Percentiles rank a stretch among this genome's conserved stretches.
Conservation (phyloP, 1,140 invertebrate species). For the Bombus consobrinus region DNA sequence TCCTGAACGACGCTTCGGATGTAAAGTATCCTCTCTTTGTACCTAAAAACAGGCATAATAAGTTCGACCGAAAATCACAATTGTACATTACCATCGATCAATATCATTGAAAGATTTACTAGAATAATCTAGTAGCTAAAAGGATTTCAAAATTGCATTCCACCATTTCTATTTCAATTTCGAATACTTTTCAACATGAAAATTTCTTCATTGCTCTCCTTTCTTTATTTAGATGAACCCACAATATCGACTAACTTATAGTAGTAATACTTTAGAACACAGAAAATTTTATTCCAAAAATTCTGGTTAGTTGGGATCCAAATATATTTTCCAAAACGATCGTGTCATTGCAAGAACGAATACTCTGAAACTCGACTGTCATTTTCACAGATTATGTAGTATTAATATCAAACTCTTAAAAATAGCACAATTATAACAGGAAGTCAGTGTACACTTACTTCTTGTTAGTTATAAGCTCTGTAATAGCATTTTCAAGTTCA, state of each 20-base stretch:
- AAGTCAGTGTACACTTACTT: slow-evolving; percentile 27
- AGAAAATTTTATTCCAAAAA: no score
- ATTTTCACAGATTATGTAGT: not conserved
- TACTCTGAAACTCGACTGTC: not conserved
- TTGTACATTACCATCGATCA: not conserved
- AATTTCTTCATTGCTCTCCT: no score
- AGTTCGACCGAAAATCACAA: fast-evolving
- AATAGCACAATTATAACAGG: not conserved
- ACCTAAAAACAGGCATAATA: slow-evolving; percentile 59
- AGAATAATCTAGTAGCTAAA: not conserved
- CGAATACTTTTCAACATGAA: no score
- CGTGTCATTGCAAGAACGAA: not conserved
- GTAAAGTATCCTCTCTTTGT: slow-evolving; percentile 70
- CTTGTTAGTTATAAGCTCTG: slow-evolving; percentile 62
- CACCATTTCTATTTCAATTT: no score
- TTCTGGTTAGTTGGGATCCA: not conserved
- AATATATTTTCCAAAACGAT: not conserved
- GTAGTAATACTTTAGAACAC: no score
- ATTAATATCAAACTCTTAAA: fast-evolving
- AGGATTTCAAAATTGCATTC: not conserved
- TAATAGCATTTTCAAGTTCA: slow-evolving; percentile 53
- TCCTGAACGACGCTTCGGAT: slow-evolving; percentile 74
- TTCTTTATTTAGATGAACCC: no score
- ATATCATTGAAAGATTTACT: not conserved
- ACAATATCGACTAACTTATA: no score